phyloP scores from a whole-genome alignment of 2,113 vertebrate genomes.

The Brachyhypopomus gauderio region DNA sequence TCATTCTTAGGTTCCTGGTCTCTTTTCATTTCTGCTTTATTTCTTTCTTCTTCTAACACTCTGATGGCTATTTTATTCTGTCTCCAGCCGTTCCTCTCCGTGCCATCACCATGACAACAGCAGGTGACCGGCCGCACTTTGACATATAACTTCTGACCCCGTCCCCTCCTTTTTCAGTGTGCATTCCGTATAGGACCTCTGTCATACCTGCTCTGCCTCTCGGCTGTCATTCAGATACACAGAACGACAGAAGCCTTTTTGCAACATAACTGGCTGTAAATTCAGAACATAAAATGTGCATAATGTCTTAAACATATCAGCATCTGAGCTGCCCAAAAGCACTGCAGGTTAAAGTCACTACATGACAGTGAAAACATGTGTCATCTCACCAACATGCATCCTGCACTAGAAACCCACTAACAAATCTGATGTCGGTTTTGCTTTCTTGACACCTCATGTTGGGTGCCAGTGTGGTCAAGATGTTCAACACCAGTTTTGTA shows the following conservation, averaged over 20 bases:
- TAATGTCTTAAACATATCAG: no score
- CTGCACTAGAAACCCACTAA: slow-evolving; percentile 59
- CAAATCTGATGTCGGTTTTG: slow-evolving; percentile 38
- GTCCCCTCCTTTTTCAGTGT: slow-evolving; percentile 45
- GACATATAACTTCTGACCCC: slow-evolving; percentile 61
- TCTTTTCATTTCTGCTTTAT: slow-evolving; percentile 59
- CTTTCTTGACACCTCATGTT: background rate
- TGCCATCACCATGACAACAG: slow-evolving; percentile 96
- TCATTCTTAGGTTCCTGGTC: slow-evolving; percentile 59
- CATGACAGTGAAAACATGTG: slow-evolving; percentile 27
- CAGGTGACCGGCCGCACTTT: slow-evolving; percentile 91
- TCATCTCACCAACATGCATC: slow-evolving; percentile 52
- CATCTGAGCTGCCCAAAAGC: slow-evolving; percentile 43
- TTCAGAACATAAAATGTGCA: no score
- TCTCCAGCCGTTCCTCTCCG: slow-evolving; percentile 92
- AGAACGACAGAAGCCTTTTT: background rate
- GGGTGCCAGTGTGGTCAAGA: background rate
- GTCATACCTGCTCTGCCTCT: slow-evolving; percentile 74
- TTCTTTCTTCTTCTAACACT: slow-evolving; percentile 61
- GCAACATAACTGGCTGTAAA: background rate
- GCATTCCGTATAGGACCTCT: slow-evolving; percentile 53
- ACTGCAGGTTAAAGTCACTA: slow-evolving; percentile 48
- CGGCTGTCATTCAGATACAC: slow-evolving; percentile 43
- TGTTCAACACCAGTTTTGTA: background rate
- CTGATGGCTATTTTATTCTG: slow-evolving; percentile 82